Evolutionary conservation across 2,888 invertebrate species (phyloP).

Genomic region (Synergus itoensis): DNA sequence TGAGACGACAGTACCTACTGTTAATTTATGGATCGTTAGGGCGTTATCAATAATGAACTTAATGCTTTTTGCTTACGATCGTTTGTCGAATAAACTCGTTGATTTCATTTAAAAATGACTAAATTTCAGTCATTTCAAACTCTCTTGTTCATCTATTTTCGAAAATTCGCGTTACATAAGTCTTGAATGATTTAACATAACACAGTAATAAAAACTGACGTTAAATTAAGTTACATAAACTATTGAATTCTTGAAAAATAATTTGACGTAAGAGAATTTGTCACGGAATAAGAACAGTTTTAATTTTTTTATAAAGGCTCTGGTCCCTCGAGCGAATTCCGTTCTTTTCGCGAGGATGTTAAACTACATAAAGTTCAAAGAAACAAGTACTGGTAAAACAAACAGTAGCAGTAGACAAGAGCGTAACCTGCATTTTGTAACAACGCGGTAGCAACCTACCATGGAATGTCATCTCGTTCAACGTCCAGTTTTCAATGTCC

Average conservation of each 20-base stretch:
- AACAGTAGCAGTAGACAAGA: conserved; percentile 16
- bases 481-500: conserved; percentile 45
- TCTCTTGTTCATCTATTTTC: neutral
- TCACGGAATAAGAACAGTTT: conserved; percentile 9
- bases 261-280: conserved; percentile 14
- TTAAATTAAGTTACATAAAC: conserved; percentile 27
- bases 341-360: conserved; percentile 12
- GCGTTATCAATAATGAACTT: conserved; percentile 12
- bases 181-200: neutral
- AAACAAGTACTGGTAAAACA: conserved; percentile 31
- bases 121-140: neutral
- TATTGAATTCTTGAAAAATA: conserved; percentile 13
- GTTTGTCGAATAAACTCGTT: conserved; percentile 5
- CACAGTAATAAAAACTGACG: neutral
- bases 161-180: neutral
- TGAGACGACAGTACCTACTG: conserved; percentile 5
- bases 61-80: conserved; percentile 17
- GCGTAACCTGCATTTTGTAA: conserved; percentile 40
- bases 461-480: conserved; percentile 52
- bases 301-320: conserved; percentile 28
- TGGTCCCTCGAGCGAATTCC: conserved; percentile 8
- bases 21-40: conserved; percentile 35
- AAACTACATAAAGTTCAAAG: conserved; percentile 26
- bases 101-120: conserved; percentile 7
- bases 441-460: conserved; percentile 44